Evolutionary conservation across 1,140 invertebrate species (phyloP).

Genomic region (Campoletis sonorensis): DNA sequence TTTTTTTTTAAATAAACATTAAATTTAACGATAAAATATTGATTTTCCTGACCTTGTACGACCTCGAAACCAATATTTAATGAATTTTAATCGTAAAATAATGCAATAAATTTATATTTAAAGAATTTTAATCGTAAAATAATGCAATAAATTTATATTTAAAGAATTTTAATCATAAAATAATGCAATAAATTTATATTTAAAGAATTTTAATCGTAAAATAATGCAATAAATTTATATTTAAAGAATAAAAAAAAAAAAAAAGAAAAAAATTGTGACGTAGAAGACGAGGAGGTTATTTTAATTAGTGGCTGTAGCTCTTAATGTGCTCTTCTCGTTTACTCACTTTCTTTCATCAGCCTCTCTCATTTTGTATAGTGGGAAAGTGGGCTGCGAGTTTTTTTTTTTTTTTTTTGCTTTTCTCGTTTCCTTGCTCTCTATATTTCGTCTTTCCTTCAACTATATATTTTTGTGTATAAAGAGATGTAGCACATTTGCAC

Average conservation of each 20-base stretch:
- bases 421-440: conserved; percentile 7
- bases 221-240: conserved; percentile 33
- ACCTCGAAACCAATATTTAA: background rate
- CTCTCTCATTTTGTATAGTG: background rate
- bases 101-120: no score
- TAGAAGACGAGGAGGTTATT: conserved; percentile 19
- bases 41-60: background rate
- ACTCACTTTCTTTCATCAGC: background rate
- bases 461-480: background rate
- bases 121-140: no score
- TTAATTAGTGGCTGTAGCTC: conserved; percentile 34
- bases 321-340: conserved; percentile 32
- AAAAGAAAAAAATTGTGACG: background rate
- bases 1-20: no score
- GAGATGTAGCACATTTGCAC: background rate
- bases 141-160: no score
- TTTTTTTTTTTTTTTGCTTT: background rate
- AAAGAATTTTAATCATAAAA: no score
- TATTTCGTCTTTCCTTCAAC: background rate
- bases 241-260: background rate
- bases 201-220: no score
- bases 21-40: no score
- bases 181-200: no score
- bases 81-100: no score
- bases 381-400: background rate